Evolutionary conservation across 2,797 vertebrate genomes (phyloP).

Genomic region (Nyctibius grandis): DNA sequence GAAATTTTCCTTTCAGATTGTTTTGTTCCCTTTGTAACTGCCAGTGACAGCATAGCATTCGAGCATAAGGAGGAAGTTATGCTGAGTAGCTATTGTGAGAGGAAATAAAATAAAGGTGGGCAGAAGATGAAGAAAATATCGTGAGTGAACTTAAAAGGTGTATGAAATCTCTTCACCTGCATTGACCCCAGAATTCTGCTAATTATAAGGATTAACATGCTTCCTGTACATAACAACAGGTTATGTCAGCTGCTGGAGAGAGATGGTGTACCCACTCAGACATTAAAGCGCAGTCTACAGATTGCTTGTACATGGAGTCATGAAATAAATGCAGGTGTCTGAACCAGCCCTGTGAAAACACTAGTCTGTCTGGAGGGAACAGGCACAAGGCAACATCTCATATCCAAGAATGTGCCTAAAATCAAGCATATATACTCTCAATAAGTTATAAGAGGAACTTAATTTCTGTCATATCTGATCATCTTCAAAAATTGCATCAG

Average conservation of each 20-base stretch:
- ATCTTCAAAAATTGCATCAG: not conserved
- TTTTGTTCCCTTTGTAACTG: conserved; percentile 26
- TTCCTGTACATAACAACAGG: conserved; percentile 30
- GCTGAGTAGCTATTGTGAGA: not conserved
- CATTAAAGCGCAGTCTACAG: not conserved
- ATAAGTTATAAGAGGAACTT: not conserved
- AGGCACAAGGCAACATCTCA: not conserved
- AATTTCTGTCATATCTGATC: not conserved
- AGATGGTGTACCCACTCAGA: conserved; percentile 30
- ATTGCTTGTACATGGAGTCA: not conserved
- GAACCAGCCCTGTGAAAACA: not conserved
- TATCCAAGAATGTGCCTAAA: not conserved
- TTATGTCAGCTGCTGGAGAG: conserved; percentile 23
- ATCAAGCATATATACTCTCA: not conserved
- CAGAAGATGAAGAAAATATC: conserved; percentile 22
- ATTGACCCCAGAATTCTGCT: conserved; percentile 23
- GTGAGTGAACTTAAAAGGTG: conserved; percentile 47
- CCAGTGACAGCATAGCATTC: not conserved
- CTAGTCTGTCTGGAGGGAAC: not conserved
- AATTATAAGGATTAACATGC: conserved; percentile 57
- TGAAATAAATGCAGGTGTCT: not conserved
- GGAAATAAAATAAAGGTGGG: conserved; percentile 25
- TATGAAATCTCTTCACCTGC: conserved; percentile 10
- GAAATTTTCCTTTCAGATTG: conserved; percentile 7
- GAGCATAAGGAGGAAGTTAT: not conserved